Percentiles rank a stretch among this genome's conserved stretches.
Evolutionary conservation across 2,113 vertebrate genomes (phyloP).

Genomic region (Jacana jacana): DNA sequence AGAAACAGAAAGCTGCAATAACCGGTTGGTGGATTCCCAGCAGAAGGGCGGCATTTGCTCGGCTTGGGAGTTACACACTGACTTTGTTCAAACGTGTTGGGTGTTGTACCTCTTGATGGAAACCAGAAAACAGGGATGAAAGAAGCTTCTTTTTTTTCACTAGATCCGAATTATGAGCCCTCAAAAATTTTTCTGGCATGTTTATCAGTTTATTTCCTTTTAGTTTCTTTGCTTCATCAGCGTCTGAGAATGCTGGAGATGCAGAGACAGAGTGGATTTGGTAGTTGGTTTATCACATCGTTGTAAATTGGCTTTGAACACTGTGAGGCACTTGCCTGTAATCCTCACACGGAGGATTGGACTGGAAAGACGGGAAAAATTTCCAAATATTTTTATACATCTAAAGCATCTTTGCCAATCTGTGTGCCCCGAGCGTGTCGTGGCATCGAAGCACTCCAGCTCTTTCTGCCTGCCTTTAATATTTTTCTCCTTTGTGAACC

Average conservation of each 20-base stretch:
- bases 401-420: not conserved
- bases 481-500: not conserved
- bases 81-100: not conserved
- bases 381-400: constrained; percentile 16
- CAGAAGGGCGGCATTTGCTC: not conserved
- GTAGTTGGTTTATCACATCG: constrained; percentile 4
- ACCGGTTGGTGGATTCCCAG: not conserved
- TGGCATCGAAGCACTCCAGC: not conserved
- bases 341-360: not conserved
- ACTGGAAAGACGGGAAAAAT: not conserved
- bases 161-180: not conserved
- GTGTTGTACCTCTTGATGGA: not conserved
- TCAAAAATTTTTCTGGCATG: not conserved
- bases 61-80: not conserved
- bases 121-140: not conserved
- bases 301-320: constrained; percentile 18
- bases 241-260: constrained; percentile 38
- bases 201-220: constrained; percentile 16
- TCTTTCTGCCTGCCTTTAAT: constrained; percentile 38
- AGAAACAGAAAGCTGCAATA: not conserved
- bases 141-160: not conserved
- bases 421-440: not conserved
- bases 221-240: constrained; percentile 6
- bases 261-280: constrained; percentile 5
- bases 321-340: not conserved